Conservation (phyloP, 2,797 vertebrate genomes). For the Dermochelys coriacea region DNA sequence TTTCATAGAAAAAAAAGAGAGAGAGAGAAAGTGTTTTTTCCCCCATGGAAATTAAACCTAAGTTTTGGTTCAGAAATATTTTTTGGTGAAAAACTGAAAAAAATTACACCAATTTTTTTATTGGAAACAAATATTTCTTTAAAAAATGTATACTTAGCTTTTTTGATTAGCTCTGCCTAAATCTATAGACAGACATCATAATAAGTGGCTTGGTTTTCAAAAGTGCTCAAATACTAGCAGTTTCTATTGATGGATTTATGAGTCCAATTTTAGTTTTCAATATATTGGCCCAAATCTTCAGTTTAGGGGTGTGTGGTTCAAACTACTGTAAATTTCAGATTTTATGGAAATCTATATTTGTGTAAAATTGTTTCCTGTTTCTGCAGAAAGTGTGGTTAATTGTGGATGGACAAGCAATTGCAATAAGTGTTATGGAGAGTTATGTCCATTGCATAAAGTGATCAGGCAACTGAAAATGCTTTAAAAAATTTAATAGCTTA, state of each 20-base stretch:
- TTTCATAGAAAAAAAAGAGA: too few relatives aligned
- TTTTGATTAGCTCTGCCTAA: neutral
- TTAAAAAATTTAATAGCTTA: conserved; percentile 37
- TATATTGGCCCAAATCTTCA: neutral
- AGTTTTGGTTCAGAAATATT: too few relatives aligned
- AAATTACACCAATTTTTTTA: too few relatives aligned
- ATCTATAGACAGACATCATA: neutral
- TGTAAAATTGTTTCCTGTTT: conserved; percentile 45
- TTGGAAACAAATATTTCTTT: too few relatives aligned
- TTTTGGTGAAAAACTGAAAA: too few relatives aligned
- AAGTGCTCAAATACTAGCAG: neutral
- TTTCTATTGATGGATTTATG: neutral
- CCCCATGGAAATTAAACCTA: too few relatives aligned
- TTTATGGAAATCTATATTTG: conserved; percentile 41
- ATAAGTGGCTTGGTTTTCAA: too few relatives aligned
- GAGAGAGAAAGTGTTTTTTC: too few relatives aligned
- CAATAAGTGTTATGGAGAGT: conserved; percentile 32
- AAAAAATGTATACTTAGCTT: neutral
- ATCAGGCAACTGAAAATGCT: conserved; percentile 58
- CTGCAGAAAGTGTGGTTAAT: conserved; percentile 15
- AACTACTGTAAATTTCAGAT: neutral
- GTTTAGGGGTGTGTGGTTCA: neutral
- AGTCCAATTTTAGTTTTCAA: too few relatives aligned
- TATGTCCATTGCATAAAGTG: conserved; percentile 67
- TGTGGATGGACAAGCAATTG: too few relatives aligned